Percentiles rank a stretch among this genome's conserved stretches.
Conservation (phyloP, 2,113 vertebrate genomes). For the Lutjanus erythropterus region DNA sequence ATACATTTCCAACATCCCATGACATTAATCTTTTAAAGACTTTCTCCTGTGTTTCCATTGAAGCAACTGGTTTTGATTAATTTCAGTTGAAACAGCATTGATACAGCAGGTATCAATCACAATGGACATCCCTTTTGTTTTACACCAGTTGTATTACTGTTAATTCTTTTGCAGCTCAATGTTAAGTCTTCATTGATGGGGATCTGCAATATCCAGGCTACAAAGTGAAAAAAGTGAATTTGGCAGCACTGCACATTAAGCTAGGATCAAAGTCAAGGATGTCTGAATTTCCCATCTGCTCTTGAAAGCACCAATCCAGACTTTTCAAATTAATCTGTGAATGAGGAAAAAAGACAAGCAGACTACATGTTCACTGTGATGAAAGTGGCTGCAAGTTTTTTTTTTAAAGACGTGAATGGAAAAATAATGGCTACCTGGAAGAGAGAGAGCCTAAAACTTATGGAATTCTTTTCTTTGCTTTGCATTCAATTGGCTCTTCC, state of each 20-base stretch:
- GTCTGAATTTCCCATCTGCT: not conserved
- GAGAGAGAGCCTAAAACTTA: no score
- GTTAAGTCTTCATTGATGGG: no score
- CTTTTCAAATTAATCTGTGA: not conserved
- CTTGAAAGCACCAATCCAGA: not conserved
- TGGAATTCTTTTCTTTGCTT: no score
- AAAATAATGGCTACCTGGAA: not conserved
- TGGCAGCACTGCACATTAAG: not conserved
- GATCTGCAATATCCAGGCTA: no score
- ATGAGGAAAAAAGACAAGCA: not conserved
- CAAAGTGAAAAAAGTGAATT: not conserved
- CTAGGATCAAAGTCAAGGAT: not conserved
- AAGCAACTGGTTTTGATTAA: not conserved
- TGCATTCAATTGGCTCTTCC: no score
- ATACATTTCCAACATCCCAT: not conserved
- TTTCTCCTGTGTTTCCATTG: not conserved
- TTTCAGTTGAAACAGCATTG: not conserved
- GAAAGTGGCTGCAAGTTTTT: not conserved
- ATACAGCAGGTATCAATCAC: not conserved
- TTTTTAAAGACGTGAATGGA: not conserved
- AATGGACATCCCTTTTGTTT: not conserved
- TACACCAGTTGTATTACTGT: not conserved
- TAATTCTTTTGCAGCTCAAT: not conserved
- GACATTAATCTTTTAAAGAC: not conserved
- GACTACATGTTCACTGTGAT: not conserved